Evolutionary conservation across 2,888 invertebrate species (phyloP).

Genomic region (Apamea monoglypha): DNA sequence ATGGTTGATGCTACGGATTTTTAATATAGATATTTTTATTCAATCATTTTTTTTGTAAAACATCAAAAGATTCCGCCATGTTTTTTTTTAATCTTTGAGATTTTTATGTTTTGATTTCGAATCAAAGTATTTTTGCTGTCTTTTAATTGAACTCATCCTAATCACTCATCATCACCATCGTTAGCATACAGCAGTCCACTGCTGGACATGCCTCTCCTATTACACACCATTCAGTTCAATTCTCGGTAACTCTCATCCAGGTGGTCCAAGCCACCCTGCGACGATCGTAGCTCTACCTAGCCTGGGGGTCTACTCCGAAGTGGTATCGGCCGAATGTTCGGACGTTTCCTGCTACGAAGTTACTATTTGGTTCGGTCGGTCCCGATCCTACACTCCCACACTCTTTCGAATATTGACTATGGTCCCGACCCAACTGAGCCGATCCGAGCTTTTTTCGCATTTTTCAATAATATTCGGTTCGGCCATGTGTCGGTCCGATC

Average conservation of each 20-base stretch:
- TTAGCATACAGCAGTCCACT: background rate
- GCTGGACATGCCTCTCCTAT: background rate
- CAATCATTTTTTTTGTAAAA: background rate
- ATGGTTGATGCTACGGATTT: slow-evolving; percentile 5
- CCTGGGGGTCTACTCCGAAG: no score
- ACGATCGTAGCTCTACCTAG: no score
- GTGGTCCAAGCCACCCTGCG: background rate
- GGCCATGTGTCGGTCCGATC: no score
- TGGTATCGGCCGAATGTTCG: no score
- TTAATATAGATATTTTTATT: slow-evolving; percentile 11
- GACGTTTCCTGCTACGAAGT: no score
- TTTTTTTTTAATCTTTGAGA: accelerated
- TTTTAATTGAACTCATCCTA: background rate
- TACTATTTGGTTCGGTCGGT: no score
- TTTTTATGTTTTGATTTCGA: background rate
- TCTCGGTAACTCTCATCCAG: background rate
- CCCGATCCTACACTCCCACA: no score
- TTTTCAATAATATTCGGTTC: no score
- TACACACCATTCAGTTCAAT: background rate
- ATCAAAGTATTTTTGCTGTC: background rate
- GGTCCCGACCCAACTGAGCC: no score
- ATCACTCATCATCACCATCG: background rate
- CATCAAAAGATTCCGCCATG: accelerated
- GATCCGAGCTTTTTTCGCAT: no score
- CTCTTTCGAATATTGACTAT: no score